Conservation (phyloP, 2,797 vertebrate species). For the Muscicapa comitata region DNA sequence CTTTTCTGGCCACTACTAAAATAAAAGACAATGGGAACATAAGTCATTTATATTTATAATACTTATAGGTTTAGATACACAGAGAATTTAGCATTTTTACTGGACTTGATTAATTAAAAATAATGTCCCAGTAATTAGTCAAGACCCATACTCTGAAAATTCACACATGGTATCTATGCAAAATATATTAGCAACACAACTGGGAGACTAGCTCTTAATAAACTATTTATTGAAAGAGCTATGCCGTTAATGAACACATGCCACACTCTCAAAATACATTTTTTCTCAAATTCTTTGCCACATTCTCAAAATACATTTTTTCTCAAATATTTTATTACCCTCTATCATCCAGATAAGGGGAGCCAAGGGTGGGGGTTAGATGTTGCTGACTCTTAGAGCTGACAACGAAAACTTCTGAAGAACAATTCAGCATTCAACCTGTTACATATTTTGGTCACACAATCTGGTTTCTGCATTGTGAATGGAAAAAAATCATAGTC, state of each 20-base stretch:
- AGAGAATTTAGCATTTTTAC: background rate
- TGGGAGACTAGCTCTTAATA: background rate
- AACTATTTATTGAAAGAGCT: background rate
- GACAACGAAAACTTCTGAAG: background rate
- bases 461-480: background rate
- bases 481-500: background rate
- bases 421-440: background rate
- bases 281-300: background rate
- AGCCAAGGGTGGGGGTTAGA: fast-evolving
- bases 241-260: background rate
- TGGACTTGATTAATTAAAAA: background rate
- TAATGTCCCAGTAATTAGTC: background rate
- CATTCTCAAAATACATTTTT: background rate
- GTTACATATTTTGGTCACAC: background rate
- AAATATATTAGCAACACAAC: background rate
- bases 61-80: background rate
- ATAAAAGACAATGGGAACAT: background rate
- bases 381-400: background rate
- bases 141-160: background rate
- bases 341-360: background rate
- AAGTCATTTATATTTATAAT: background rate
- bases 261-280: background rate
- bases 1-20: background rate
- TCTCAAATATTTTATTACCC: background rate
- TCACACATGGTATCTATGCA: background rate